A percentile compares a stretch with the other conserved stretches of the same genome.
phyloP scores from a whole-genome alignment of 2,888 invertebrate species.

The Stegophylla sp. region DNA sequence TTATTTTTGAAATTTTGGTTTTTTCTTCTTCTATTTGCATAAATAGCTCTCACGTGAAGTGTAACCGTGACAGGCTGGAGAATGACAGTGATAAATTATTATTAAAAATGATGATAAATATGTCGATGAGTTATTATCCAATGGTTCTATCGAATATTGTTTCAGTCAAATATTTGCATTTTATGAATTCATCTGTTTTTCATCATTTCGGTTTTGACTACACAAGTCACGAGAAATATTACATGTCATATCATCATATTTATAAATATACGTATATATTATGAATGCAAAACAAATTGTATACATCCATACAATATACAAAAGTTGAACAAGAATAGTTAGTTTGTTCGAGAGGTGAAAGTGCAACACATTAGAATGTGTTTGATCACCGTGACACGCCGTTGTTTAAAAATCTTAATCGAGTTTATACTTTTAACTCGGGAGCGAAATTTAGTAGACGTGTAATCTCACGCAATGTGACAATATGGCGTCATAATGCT shows the following conservation, averaged over 20 bases:
- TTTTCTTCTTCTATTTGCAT: too few relatives aligned
- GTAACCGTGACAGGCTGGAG: too few relatives aligned
- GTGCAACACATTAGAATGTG: not conserved
- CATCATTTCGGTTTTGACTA: not conserved
- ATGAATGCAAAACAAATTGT: not conserved
- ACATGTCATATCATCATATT: not conserved
- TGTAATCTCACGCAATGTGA: not conserved
- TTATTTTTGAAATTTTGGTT: too few relatives aligned
- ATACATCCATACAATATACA: not conserved
- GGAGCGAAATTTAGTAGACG: not conserved
- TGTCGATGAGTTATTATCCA: too few relatives aligned
- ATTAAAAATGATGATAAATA: too few relatives aligned
- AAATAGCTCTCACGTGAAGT: too few relatives aligned
- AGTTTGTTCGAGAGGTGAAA: not conserved
- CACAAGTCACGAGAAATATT: not conserved
- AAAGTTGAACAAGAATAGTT: not conserved
- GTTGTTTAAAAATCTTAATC: not conserved
- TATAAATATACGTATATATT: not conserved
- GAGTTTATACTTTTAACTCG: not conserved
- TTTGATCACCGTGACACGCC: conserved; percentile 6
- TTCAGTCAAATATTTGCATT: too few relatives aligned
- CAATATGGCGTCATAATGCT: not conserved
- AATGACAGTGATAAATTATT: too few relatives aligned
- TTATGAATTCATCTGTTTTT: too few relatives aligned
- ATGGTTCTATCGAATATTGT: too few relatives aligned